Percentiles rank a stretch among this genome's conserved stretches.
phyloP scores from a whole-genome alignment of 2,888 invertebrate species.

The Glaucopsyche alexis region DNA sequence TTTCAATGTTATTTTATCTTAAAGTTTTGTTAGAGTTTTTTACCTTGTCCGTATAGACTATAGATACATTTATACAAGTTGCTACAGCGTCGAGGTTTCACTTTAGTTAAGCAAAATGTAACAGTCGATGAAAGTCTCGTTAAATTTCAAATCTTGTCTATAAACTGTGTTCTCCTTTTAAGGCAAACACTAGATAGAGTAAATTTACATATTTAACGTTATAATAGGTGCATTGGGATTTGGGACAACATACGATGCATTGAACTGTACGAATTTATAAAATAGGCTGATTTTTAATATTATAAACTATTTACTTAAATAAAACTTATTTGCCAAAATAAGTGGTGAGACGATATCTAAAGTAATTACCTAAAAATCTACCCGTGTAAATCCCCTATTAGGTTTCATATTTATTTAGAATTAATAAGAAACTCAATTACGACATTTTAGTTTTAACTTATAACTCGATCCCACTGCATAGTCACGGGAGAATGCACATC shows the following conservation, averaged over 20 bases:
- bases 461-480: background rate
- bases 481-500: slow-evolving; percentile 10
- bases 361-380: too few relatives aligned
- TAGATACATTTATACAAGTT: too few relatives aligned
- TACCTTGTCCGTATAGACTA: too few relatives aligned
- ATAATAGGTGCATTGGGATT: background rate
- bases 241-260: background rate
- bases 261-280: background rate
- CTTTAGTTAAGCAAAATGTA: background rate
- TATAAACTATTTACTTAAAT: too few relatives aligned
- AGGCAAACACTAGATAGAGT: slow-evolving; percentile 7
- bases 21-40: too few relatives aligned
- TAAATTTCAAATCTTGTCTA: slow-evolving; percentile 10
- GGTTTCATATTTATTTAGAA: too few relatives aligned
- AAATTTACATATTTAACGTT: background rate
- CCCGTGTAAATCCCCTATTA: too few relatives aligned
- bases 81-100: background rate
- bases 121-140: slow-evolving; percentile 22
- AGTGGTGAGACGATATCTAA: too few relatives aligned
- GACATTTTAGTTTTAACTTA: background rate
- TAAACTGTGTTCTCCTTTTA: slow-evolving; percentile 8
- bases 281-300: background rate
- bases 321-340: too few relatives aligned
- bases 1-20: background rate
- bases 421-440: background rate